Conservation (phyloP, 2,888 invertebrate species). For the Thalpophila matura region DNA sequence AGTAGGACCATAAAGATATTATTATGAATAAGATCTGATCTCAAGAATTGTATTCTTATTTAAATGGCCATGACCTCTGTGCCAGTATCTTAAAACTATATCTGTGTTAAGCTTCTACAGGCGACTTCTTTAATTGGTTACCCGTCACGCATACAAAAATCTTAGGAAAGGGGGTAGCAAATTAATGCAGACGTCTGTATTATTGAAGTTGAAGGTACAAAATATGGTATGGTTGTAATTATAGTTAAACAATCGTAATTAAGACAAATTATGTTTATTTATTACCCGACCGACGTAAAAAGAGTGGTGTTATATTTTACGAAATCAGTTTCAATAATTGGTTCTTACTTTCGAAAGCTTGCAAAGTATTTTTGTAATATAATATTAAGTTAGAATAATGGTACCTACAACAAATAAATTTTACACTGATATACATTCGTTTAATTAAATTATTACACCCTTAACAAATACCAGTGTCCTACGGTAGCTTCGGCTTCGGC, state of each 20-base stretch:
- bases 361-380: slow-evolving; percentile 25
- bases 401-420: slow-evolving; percentile 11
- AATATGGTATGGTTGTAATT: slow-evolving; percentile 6
- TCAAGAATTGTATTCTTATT: slow-evolving; percentile 3
- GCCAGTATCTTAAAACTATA: slow-evolving; percentile 34
- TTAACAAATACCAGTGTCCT: background rate
- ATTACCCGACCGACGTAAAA: too few species aligned
- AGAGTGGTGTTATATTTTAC: too few species aligned
- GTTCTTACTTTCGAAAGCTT: background rate
- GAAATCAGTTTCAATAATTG: background rate
- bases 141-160: too few species aligned
- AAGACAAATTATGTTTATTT: slow-evolving; percentile 18
- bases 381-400: background rate
- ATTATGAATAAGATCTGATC: slow-evolving; percentile 27
- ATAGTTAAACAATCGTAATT: background rate
- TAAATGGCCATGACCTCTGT: slow-evolving; percentile 21
- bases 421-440: slow-evolving; percentile 8
- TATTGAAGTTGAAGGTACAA: slow-evolving; percentile 17
- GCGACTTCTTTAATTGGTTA: too few species aligned
- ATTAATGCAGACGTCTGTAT: background rate
- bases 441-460: slow-evolving; percentile 14
- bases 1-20: background rate
- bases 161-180: too few species aligned
- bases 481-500: background rate
- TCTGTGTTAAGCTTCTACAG: slow-evolving; percentile 16